Evolutionary conservation across 1,140 invertebrate genomes (phyloP).

Genomic region (Littorina saxatilis): DNA sequence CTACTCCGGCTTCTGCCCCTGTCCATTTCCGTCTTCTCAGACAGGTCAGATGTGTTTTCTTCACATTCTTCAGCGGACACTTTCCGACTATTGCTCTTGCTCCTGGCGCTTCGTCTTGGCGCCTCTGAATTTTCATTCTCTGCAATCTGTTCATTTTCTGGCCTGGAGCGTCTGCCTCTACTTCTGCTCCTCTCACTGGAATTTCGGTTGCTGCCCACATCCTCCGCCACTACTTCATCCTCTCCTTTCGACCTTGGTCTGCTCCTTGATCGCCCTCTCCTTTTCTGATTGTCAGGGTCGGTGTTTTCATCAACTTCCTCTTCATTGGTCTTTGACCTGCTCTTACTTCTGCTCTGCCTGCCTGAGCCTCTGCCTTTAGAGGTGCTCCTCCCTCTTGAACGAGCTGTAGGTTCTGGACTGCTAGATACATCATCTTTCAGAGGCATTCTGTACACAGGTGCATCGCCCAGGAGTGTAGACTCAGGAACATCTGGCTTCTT

Average conservation of each 20-base stretch:
- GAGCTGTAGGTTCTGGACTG: constrained; percentile 20
- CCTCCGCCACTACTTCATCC: neutral
- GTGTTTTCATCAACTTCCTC: constrained; percentile 23
- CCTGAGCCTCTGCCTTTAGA: neutral
- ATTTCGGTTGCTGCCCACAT: no score
- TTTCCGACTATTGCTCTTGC: neutral
- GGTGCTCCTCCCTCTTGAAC: constrained; percentile 20
- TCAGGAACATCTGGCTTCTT: neutral
- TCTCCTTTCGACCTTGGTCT: neutral
- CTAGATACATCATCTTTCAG: constrained; percentile 27
- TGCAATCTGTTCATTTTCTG: no score
- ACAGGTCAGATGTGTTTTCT: neutral
- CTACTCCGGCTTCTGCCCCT: constrained; percentile 1
- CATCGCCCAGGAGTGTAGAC: constrained; percentile 24
- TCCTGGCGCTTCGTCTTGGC: constrained; percentile 24
- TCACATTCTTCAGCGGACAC: constrained; percentile 3
- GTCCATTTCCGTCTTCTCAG: neutral
- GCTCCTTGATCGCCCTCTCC: constrained; percentile 12
- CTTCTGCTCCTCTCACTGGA: neutral
- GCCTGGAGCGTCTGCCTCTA: no score
- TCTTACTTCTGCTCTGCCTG: constrained; percentile 22
- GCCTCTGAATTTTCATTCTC: neutral
- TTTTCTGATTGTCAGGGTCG: neutral
- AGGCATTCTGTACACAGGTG: constrained; percentile 19
- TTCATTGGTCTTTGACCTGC: constrained; percentile 16